Base-by-base conservation (phyloP, 2,113 vertebrate species). In the Archilochus colubris region DNA sequence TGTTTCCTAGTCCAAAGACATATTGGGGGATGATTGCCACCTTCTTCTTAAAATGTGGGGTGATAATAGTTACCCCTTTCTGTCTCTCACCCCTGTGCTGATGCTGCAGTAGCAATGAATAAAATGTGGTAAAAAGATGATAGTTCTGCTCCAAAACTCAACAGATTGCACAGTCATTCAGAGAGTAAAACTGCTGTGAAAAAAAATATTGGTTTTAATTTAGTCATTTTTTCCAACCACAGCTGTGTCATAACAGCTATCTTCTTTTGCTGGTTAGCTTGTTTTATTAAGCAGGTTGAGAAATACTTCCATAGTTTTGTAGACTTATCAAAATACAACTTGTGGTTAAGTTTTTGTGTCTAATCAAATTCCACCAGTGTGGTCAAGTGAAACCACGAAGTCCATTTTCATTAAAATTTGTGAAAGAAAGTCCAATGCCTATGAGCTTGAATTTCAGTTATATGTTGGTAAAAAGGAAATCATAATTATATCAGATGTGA, bases 221-320 rank as follows among this genome's bases (percentile, higher is more conserved):
- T 57, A 62, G 50, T 89, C 23, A 66, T 86, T 94, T 91, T 48
- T 91, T 80, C 80, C 51, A 79, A 33, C 69, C 75, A 38, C 77
- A 66, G 0, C 51, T 69, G 16, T 84, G 28, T 81, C 0, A 0
- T 36, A 67, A 55, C 13, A 76, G 24, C 43, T 84, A 3, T 46
- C 36, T 85, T 69, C 12, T 84, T 83, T 44, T 72, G 51, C 54
- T 88, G 70, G n/a, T 55, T 90, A 81, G 61, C 57, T 72, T 57
- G n/a, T 81, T 82, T 84, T 50, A 38, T 72, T 72, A 73, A 89
- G 31, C 62, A 69, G 62, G 9, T 57, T 92, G 66, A 82, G 81
- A 82, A 91, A 89, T 76, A 46, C 15, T 79, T 83, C 46, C 12
- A 17, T 28, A 21, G 53, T 21, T 80, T 84, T 2, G 2, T 40